These are phyloP conservation scores for Dicrostonyx torquatus DNA, from an alignment of 2,797 vertebrate genomes.

Conservation along the genomic window DNA sequence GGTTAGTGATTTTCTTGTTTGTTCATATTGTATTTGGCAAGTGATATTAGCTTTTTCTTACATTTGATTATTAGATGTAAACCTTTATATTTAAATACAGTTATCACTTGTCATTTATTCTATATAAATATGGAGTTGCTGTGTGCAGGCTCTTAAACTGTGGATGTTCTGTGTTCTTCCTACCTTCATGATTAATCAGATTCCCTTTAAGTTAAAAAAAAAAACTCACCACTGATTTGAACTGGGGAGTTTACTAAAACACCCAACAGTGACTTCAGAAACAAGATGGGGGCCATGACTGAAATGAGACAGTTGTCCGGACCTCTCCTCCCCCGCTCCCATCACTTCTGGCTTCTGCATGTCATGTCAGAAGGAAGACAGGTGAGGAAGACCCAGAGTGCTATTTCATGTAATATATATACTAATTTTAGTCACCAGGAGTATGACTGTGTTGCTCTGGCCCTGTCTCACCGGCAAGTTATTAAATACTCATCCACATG, in stretches of 20 bases:
- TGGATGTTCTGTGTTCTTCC: background rate
- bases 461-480: conserved; percentile 81
- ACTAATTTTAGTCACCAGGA: conserved; percentile 82
- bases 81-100: conserved; percentile 15
- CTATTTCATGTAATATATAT: conserved; percentile 74
- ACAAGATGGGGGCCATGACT: background rate
- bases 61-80: conserved; percentile 17
- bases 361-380: conserved; percentile 82
- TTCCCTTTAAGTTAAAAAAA: background rate
- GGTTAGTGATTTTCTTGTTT: background rate
- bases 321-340: background rate
- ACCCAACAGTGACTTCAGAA: conserved; percentile 40
- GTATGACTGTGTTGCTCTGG: conserved; percentile 77
- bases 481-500: conserved; percentile 86
- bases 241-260: conserved; percentile 51
- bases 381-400: conserved; percentile 80
- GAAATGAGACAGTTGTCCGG: conserved; percentile 77
- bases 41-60: conserved; percentile 16
- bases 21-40: background rate
- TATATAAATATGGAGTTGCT: background rate
- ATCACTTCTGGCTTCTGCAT: conserved; percentile 62
- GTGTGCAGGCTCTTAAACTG: background rate
- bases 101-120: conserved; percentile 4
- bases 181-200: background rate
- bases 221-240: background rate